Evolutionary conservation across 2,797 vertebrate genomes (phyloP).

Genomic region (Sebastes aleutianus): DNA sequence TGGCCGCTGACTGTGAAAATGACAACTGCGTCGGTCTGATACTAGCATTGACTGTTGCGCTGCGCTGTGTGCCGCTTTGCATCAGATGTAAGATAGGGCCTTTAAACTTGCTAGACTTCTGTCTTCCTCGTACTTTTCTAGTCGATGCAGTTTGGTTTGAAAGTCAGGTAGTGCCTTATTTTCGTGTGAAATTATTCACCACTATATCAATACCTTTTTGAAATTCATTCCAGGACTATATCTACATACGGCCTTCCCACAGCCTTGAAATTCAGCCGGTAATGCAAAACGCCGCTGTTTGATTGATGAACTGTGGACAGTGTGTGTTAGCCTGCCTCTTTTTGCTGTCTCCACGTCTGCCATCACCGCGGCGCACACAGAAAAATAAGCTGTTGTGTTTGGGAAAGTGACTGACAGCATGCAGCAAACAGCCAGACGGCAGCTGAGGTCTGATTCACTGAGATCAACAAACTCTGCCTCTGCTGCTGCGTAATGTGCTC

Average conservation of each 20-base stretch:
- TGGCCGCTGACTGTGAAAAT: no score
- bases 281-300: conserved; percentile 38
- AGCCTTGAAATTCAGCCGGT: conserved; percentile 31
- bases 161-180: background rate
- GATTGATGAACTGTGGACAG: conserved; percentile 60
- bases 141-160: background rate
- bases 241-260: conserved; percentile 38
- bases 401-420: conserved; percentile 63
- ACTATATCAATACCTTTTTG: conserved; percentile 27
- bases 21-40: no score
- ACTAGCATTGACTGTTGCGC: no score
- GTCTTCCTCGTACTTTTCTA: background rate
- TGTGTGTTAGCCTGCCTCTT: conserved; percentile 33
- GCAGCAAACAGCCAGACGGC: conserved; percentile 58
- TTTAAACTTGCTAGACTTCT: background rate
- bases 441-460: conserved; percentile 58
- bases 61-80: no score
- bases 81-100: background rate
- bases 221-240: conserved; percentile 23
- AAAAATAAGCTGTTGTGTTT: conserved; percentile 62
- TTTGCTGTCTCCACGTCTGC: conserved; percentile 30
- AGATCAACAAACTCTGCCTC: conserved; percentile 53
- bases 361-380: conserved; percentile 22
- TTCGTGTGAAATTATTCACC: conserved; percentile 30
- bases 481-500: conserved; percentile 50